phyloP scores from a whole-genome alignment of 2,888 invertebrate species.

The Geotrupes spiniger region DNA sequence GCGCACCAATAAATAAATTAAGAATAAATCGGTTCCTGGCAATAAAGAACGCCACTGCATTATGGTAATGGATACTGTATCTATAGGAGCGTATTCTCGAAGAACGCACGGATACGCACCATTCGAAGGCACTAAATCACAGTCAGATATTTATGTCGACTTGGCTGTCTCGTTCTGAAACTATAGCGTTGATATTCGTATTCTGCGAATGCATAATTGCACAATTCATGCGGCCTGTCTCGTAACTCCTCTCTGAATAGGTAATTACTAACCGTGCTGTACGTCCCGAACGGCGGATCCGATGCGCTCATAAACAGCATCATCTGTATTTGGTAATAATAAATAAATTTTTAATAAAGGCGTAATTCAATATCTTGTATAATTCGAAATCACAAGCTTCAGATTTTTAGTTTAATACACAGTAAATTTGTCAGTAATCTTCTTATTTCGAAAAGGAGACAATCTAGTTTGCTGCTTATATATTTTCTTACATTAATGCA shows the following conservation, averaged over 20 bases:
- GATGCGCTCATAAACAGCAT: constrained; percentile 16
- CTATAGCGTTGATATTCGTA: constrained; percentile 39
- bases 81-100: constrained; percentile 1
- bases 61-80: background rate
- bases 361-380: no score
- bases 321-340: constrained; percentile 21
- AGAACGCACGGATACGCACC: constrained; percentile 26
- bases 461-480: no score
- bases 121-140: constrained; percentile 35
- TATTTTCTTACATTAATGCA: no score
- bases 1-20: no score
- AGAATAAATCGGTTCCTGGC: no score
- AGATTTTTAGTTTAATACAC: no score
- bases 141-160: constrained; percentile 37
- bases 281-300: constrained; percentile 18
- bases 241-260: constrained; percentile 42
- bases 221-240: constrained; percentile 42
- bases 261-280: constrained; percentile 35
- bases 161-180: constrained; percentile 36
- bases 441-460: no score
- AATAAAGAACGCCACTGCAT: background rate
- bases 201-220: constrained; percentile 43
- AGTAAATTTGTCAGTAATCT: no score
- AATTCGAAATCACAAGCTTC: no score
- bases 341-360: no score